phyloP scores from a whole-genome alignment of 2,888 invertebrate species.

The Venustoraphidia nigricollis region DNA sequence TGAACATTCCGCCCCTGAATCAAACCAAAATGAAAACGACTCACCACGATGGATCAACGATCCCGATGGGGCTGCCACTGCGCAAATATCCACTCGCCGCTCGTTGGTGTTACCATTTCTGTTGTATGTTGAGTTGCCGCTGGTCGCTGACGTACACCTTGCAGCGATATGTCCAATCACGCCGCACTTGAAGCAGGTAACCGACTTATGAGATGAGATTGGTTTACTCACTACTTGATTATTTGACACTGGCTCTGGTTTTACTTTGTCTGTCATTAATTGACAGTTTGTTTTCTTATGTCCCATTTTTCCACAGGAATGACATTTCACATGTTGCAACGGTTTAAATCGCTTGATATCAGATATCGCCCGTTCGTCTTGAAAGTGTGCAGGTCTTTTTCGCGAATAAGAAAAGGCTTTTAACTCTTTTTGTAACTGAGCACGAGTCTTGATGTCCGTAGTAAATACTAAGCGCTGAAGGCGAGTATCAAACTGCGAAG shows the following conservation, averaged over 20 bases:
- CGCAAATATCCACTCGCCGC: background rate
- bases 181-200: background rate
- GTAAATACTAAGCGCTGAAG: slow-evolving; percentile 9
- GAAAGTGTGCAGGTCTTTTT: background rate
- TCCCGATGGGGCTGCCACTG: background rate
- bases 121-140: background rate
- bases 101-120: background rate
- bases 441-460: slow-evolving; percentile 7
- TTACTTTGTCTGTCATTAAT: background rate
- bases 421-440: slow-evolving; percentile 6
- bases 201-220: background rate
- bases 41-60: slow-evolving; percentile 1
- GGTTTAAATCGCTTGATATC: background rate
- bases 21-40: slow-evolving; percentile 5
- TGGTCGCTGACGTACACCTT: background rate
- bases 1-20: slow-evolving; percentile 6
- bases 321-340: background rate
- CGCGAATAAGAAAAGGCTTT: slow-evolving; percentile 1
- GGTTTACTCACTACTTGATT: too few species aligned
- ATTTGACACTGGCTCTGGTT: background rate
- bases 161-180: background rate
- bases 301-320: too few species aligned
- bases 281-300: background rate
- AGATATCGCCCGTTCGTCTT: background rate
- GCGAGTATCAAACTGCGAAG: slow-evolving; percentile 5